phyloP scores from a whole-genome alignment of 2,113 vertebrate genomes.

The Scophthalmus maximus region DNA sequence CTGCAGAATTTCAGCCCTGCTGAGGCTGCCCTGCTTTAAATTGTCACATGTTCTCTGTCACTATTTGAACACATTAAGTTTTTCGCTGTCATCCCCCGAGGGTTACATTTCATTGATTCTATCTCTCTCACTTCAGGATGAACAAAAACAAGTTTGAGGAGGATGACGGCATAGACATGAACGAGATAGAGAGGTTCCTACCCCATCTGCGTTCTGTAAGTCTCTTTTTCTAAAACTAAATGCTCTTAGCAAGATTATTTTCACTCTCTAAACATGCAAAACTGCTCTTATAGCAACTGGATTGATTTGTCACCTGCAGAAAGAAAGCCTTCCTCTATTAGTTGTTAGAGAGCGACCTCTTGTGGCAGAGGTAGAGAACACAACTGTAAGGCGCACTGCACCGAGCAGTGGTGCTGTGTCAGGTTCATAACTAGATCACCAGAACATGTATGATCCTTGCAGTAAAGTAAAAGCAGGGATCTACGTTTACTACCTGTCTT shows the following conservation, averaged over 20 bases:
- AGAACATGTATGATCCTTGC: background rate
- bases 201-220: slow-evolving; percentile 89
- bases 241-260: background rate
- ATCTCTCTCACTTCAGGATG: slow-evolving; percentile 80
- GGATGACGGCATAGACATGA: slow-evolving; percentile 93
- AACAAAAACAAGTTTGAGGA: slow-evolving; percentile 92
- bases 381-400: background rate
- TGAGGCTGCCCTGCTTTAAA: background rate
- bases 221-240: slow-evolving; percentile 13
- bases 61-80: background rate
- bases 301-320: background rate
- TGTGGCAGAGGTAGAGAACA: slow-evolving; percentile 26
- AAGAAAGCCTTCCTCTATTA: background rate
- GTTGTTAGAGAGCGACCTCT: slow-evolving; percentile 54
- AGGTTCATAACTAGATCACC: background rate
- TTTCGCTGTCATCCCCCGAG: background rate
- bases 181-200: slow-evolving; percentile 94
- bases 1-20: too few species aligned
- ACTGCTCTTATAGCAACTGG: background rate
- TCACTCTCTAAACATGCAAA: background rate
- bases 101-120: background rate
- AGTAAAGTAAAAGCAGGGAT: too few species aligned
- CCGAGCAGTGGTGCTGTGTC: background rate
- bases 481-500: too few species aligned
- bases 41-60: background rate